Evolutionary conservation across 1,140 invertebrate species (phyloP), one percentile per base, ranked within the genome.

Genomic region (Drosophila murphyi): DNA sequence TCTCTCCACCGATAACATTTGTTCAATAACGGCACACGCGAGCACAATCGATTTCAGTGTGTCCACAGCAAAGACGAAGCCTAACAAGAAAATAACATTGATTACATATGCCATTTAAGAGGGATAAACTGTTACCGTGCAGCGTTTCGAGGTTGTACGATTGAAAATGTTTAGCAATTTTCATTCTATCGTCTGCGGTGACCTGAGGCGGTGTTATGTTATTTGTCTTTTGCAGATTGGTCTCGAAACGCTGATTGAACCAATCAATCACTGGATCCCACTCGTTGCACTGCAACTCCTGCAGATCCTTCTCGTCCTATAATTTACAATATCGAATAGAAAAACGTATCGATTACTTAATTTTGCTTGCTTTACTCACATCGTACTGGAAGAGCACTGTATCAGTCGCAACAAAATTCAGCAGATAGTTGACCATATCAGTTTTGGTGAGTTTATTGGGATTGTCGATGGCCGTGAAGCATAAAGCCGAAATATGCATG

Each of bases 401-500:
- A 92, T 99, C 98, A 41, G 97, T 97, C 75, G 97, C 95, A 43
- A 98, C 93, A 92, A 95, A 98, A 81, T 97, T 96, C 4, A 98
- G 88, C 74, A 98, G 95, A 82, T 96, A 95, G 82, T 95, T 94
- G 4, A 96, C 95, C 69, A 98, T 95, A 88, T 97, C 95, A 78
- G 95, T 93, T 89, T 96, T 96, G n/a, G 93, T 96, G 60, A 96
- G 93, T 72, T 96, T 95, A 78, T 96, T 96, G 12, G 98, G 98
- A 94, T 99, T 99, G 92, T 99, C 98, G 52, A 98, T 92, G 65
- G 96, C 95, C 39, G 97, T 98, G 83, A 97, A 98, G 82, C 96
- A 97, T 5, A 99, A 93, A n/a, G 96, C 95, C 28, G 96, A 98
- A 95, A 99, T 93, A 93, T 98, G 97, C 98, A 99, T 98, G 60